Conservation (phyloP, 2,888 invertebrate species). For the Epistrophe grossulariae region DNA sequence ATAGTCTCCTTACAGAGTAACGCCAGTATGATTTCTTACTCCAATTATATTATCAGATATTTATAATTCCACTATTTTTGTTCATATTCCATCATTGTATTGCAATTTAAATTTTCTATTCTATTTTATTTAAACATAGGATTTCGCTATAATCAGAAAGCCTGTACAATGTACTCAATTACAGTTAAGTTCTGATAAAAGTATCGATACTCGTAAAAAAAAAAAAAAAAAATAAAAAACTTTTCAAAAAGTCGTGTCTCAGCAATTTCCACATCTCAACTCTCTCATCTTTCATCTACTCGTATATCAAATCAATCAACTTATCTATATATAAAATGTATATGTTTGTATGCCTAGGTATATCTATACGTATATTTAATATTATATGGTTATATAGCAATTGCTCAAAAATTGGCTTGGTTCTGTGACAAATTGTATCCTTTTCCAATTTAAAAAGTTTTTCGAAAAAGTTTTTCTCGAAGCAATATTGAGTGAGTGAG, state of each 20-base stretch:
- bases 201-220: not conserved
- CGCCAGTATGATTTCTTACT: no score
- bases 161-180: conserved; percentile 17
- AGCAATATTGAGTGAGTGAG: conserved; percentile 17
- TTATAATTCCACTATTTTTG: no score
- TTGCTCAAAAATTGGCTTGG: conserved; percentile 34
- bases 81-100: no score
- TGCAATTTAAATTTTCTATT: no score
- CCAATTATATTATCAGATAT: no score
- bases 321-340: not conserved
- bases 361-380: no score
- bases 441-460: conserved; percentile 38
- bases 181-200: not conserved
- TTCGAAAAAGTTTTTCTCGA: not conserved
- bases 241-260: conserved; percentile 7
- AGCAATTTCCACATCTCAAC: conserved; percentile 23
- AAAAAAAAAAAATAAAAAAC: not conserved
- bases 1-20: no score
- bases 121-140: no score
- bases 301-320: not conserved
- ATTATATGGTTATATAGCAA: not conserved
- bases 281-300: conserved; percentile 9
- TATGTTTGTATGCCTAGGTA: not conserved
- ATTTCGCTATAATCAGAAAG: not conserved
- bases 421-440: conserved; percentile 46